phyloP scores from a whole-genome alignment of 2,797 vertebrate species.

The Arremon aurantiirostris region DNA sequence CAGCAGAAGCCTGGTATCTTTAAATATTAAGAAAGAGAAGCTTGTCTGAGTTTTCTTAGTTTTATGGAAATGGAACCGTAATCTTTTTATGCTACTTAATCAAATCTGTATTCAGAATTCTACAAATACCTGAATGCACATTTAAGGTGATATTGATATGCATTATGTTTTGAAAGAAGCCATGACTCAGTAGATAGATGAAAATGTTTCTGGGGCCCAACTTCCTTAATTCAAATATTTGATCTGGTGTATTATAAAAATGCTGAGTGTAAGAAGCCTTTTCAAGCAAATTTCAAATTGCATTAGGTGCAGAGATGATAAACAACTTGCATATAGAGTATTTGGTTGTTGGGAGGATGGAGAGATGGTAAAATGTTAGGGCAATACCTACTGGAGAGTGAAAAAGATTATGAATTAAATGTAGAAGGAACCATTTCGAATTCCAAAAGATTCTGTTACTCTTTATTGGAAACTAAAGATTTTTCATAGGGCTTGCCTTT shows the following conservation, averaged over 20 bases:
- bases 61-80: background rate
- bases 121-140: background rate
- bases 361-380: background rate
- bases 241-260: background rate
- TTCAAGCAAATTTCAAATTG: background rate
- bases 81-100: slow-evolving; percentile 32
- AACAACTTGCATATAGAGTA: background rate
- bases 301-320: background rate
- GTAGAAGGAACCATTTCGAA: background rate
- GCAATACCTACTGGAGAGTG: background rate
- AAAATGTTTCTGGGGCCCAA: background rate
- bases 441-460: background rate
- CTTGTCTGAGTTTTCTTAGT: slow-evolving; percentile 31
- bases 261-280: background rate
- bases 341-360: background rate
- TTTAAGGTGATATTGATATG: slow-evolving; percentile 14
- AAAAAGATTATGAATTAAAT: background rate
- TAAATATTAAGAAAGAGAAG: slow-evolving; percentile 48
- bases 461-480: background rate
- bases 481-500: background rate
- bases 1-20: slow-evolving; percentile 7
- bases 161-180: background rate
- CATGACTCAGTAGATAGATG: background rate
- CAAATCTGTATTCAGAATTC: slow-evolving; percentile 29
- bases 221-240: background rate